Evolutionary conservation across 2,888 invertebrate genomes (phyloP).

Genomic region (Iphiclides podalirius): DNA sequence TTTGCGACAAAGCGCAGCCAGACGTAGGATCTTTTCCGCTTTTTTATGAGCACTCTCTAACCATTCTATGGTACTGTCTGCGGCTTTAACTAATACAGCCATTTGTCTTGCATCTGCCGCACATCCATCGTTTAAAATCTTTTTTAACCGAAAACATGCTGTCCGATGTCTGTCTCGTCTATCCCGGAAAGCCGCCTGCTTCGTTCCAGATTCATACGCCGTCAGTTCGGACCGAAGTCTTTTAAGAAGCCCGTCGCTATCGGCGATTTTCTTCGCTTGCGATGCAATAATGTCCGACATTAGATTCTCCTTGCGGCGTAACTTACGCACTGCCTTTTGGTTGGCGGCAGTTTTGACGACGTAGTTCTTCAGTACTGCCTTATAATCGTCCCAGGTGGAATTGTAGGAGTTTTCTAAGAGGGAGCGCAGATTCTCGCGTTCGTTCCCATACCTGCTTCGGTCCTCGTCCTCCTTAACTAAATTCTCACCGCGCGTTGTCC

Average conservation of each 20-base stretch:
- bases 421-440: conserved; percentile 59
- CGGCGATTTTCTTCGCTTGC: conserved; percentile 65
- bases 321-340: conserved; percentile 61
- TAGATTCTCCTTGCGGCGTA: conserved; percentile 62
- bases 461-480: conserved; percentile 70
- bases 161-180: conserved; percentile 59
- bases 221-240: conserved; percentile 55
- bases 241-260: conserved; percentile 55
- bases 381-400: conserved; percentile 63
- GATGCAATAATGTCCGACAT: conserved; percentile 71
- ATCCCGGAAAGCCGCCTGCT: conserved; percentile 65
- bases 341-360: conserved; percentile 60
- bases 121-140: conserved; percentile 46
- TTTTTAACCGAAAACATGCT: conserved; percentile 56
- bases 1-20: conserved; percentile 77
- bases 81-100: conserved; percentile 49
- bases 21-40: conserved; percentile 72
- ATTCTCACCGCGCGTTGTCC: conserved; percentile 65
- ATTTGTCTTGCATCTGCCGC: conserved; percentile 50
- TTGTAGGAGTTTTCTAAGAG: conserved; percentile 60
- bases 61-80: conserved; percentile 63
- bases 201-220: conserved; percentile 68
- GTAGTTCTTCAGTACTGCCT: conserved; percentile 58
- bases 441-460: conserved; percentile 47
- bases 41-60: conserved; percentile 60